Evolutionary conservation across 2,113 vertebrate genomes (phyloP).

Genomic region (Bungarus multicinctus): DNA sequence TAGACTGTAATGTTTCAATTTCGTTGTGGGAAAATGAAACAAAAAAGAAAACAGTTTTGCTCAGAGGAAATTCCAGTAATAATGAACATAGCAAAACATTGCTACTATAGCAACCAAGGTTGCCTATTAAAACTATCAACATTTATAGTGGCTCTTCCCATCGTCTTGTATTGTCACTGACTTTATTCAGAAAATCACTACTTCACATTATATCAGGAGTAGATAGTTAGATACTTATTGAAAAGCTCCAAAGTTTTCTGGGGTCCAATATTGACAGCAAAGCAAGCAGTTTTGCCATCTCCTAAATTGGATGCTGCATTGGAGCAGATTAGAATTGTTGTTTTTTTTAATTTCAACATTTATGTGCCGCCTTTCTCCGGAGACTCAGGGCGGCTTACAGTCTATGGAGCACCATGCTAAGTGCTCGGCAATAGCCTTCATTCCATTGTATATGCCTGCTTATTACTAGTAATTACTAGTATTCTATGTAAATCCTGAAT

Average conservation of each 20-base stretch:
- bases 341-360: too few species aligned
- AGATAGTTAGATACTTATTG: neutral
- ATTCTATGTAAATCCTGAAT: neutral
- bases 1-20: neutral
- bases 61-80: constrained; percentile 17
- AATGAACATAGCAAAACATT: constrained; percentile 18
- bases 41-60: constrained; percentile 12
- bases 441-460: too few species aligned
- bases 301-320: neutral
- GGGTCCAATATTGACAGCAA: neutral
- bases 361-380: too few species aligned
- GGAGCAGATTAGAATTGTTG: neutral
- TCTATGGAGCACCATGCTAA: too few species aligned
- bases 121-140: neutral
- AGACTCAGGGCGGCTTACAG: too few species aligned
- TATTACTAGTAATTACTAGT: too few species aligned
- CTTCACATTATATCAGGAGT: too few species aligned
- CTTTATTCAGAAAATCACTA: neutral
- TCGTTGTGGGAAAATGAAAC: constrained; percentile 22
- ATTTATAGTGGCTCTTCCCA: neutral
- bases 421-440: too few species aligned
- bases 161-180: neutral
- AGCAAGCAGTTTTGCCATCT: neutral
- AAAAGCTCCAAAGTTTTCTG: neutral
- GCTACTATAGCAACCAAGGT: neutral